Evolutionary conservation across 2,113 vertebrate species (phyloP).

Genomic region (Cepphus grylle): DNA sequence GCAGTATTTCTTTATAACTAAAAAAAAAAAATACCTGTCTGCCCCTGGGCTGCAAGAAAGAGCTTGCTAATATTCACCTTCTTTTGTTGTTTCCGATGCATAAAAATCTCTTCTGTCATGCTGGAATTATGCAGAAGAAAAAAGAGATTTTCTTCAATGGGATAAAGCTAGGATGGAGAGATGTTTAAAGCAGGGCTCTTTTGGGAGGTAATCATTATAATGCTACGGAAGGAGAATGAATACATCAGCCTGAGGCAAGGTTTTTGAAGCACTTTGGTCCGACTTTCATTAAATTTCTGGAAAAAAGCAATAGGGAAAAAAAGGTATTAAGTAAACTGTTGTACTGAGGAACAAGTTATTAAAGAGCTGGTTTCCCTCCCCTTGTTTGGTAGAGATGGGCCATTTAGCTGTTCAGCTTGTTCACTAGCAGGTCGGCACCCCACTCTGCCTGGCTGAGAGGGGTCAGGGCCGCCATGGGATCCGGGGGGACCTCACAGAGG

Average conservation of each 20-base stretch:
- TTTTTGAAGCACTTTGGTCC: background rate
- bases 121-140: background rate
- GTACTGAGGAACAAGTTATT: background rate
- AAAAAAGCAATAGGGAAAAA: background rate
- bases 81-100: background rate
- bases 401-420: background rate
- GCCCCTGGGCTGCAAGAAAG: background rate
- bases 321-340: background rate
- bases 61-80: background rate
- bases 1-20: background rate
- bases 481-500: background rate
- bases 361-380: background rate
- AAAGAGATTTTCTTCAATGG: background rate
- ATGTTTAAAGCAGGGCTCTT: background rate
- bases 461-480: background rate
- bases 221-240: background rate
- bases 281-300: background rate
- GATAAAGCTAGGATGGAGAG: background rate
- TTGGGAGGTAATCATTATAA: background rate
- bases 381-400: accelerated
- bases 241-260: background rate
- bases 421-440: background rate
- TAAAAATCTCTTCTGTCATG: background rate
- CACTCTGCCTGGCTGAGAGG: background rate
- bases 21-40: background rate